These are phyloP conservation scores for Glaucidium brasilianum DNA, from an alignment of 2,113 vertebrate species.

Conservation along the genomic window DNA sequence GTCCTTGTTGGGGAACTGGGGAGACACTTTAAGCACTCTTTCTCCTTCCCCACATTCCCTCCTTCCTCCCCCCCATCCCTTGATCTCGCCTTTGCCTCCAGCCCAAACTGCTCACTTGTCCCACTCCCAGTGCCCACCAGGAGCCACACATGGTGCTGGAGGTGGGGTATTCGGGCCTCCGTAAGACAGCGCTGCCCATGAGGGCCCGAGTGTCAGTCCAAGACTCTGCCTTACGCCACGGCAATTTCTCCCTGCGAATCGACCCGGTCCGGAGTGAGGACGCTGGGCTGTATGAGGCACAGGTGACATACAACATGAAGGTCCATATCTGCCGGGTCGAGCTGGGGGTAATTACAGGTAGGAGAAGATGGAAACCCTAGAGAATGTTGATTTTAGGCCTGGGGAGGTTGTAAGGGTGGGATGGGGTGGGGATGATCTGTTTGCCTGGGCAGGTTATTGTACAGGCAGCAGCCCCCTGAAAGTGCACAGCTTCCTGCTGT, in stretches of 20 bases:
- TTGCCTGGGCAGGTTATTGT: background rate
- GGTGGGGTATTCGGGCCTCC: background rate
- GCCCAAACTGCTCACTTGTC: accelerated
- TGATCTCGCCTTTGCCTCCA: background rate
- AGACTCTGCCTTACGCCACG: background rate
- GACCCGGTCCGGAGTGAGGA: background rate
- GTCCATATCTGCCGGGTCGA: conserved; percentile 23
- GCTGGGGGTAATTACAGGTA: conserved; percentile 56
- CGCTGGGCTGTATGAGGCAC: background rate
- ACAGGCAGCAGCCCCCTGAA: background rate
- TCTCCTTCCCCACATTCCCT: background rate
- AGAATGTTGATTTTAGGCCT: background rate
- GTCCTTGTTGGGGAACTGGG: background rate
- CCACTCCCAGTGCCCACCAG: background rate
- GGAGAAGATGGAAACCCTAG: background rate
- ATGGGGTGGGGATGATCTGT: accelerated
- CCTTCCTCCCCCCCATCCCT: background rate
- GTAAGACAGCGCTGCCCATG: conserved; percentile 4
- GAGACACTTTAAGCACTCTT: background rate
- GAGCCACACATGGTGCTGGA: conserved; percentile 33
- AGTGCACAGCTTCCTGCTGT: background rate
- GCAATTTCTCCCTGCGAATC: conserved; percentile 57
- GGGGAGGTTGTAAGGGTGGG: background rate
- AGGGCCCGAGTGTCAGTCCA: conserved; percentile 19
- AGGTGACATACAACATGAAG: background rate